These are phyloP conservation scores for mouse (Mus musculus) DNA, from an alignment of 2,113 vertebrate genomes.

Conservation along the genomic window DNA sequence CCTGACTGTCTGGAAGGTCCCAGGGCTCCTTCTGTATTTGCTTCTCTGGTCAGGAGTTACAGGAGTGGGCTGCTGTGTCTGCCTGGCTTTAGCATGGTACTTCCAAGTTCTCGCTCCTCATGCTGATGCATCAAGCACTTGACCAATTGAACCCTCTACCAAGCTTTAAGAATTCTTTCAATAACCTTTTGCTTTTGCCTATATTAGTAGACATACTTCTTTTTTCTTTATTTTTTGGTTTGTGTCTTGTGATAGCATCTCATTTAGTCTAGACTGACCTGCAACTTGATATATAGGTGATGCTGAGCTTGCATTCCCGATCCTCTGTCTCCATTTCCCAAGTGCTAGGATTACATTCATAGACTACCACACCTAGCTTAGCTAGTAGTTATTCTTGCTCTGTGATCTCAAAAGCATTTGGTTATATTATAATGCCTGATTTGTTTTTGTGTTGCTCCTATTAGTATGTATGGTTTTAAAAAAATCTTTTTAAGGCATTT, in stretches of 20 bases:
- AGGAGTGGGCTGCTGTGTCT: background rate
- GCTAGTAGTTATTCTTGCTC: background rate
- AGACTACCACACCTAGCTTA: background rate
- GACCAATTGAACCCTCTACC: background rate
- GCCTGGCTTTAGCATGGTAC: background rate
- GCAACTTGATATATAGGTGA: background rate
- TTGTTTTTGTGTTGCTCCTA: slow-evolving; percentile 20
- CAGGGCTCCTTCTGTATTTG: background rate
- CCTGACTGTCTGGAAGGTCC: background rate
- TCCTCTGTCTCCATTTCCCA: background rate
- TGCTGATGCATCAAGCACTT: background rate
- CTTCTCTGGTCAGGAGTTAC: background rate
- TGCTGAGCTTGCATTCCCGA: background rate
- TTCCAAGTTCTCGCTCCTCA: background rate
- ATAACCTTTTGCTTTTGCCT: slow-evolving; percentile 20
- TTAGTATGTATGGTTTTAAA: background rate
- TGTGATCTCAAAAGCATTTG: slow-evolving; percentile 9
- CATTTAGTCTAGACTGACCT: background rate
- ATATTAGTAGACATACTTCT: background rate
- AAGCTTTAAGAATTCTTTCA: slow-evolving; percentile 33
- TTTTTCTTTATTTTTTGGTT: background rate
- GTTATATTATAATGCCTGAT: background rate
- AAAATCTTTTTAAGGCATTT: background rate
- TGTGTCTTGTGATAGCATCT: background rate
- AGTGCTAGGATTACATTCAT: background rate